Evolutionary conservation across 1,140 invertebrate species (phyloP), one percentile per base, ranked within the genome.

Genomic region (Stenopsyche tienmushanensis): DNA sequence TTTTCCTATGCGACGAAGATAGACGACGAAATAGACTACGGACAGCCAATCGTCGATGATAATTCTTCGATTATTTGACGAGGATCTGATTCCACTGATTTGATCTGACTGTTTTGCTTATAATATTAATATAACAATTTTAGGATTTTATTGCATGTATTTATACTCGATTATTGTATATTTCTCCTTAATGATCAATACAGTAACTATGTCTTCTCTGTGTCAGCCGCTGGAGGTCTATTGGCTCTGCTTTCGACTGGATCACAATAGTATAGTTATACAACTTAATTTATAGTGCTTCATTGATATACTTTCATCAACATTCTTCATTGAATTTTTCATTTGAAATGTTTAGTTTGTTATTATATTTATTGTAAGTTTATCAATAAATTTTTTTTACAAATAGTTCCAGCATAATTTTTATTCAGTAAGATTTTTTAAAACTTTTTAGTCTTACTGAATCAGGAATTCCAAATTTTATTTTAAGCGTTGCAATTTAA

Each of bases 221-320:
- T 98, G 64, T 88, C 90, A 44, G 81, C 85, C 17, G 91, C 93
- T 9, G 90, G 91, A 66, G 94, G 93, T 66, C 78, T 97, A 1
- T 77, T 97, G 66, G 94, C 94, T 50, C 83, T 97, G n/a, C 84
- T 97, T 54, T 97, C 94, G 0, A 97, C 94, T 24, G 93, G 94
- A 66, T 76, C 78, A 64, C 80, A 81, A 73, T 81, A 72, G 26
- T 23, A 29, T 15, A 9, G 15, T 21, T 20, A n/a, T n/a, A n/a
- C n/a, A n/a, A n/a, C 21, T 45, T 44, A 9, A 10, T 60, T 26
- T 15, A 24, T 18, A 24, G 17, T 26, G 62, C 34, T 26, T 59
- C 55, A 59, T 39, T 17, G 45, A 50, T 5, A 53, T 58, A 34
- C 42, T 45, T 55, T 65, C 55, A 53, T 53, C 34, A 55, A 47